phyloP scores from a whole-genome alignment of 2,888 invertebrate species.

The Eilema sororculum region DNA sequence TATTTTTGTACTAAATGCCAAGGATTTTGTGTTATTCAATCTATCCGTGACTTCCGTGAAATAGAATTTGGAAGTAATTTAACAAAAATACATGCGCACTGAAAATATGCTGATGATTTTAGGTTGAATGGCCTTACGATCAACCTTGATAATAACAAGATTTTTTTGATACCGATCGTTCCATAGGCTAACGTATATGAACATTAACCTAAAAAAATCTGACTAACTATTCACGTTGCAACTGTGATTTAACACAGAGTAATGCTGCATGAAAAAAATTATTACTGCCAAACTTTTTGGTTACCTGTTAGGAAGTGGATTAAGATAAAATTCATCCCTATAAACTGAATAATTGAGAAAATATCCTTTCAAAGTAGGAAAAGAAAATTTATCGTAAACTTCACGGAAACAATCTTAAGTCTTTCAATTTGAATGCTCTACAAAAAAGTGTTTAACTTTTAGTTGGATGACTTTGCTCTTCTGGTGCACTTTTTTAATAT shows the following conservation, averaged over 20 bases:
- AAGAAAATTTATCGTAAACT: slow-evolving; percentile 48
- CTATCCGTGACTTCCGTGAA: not conserved
- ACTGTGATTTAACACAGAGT: too few relatives aligned
- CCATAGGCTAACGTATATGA: too few relatives aligned
- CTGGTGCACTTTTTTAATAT: slow-evolving; percentile 45
- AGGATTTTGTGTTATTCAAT: slow-evolving; percentile 11
- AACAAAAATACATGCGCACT: not conserved
- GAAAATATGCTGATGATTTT: too few relatives aligned
- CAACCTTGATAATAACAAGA: too few relatives aligned
- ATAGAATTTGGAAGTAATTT: not conserved
- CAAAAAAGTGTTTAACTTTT: slow-evolving; percentile 52
- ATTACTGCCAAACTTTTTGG: not conserved
- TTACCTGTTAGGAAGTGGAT: not conserved
- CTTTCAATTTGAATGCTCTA: slow-evolving; percentile 52
- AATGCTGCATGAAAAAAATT: too few relatives aligned
- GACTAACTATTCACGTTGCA: too few relatives aligned
- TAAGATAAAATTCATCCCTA: not conserved
- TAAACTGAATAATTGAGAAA: slow-evolving; percentile 23
- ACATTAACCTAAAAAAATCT: too few relatives aligned
- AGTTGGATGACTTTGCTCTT: slow-evolving; percentile 51
- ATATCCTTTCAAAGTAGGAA: slow-evolving; percentile 22
- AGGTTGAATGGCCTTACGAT: too few relatives aligned
- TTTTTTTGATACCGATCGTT: too few relatives aligned
- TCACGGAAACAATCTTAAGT: slow-evolving; percentile 47
- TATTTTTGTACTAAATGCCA: slow-evolving; percentile 16